Base-by-base conservation (phyloP, 2,113 vertebrate species). In the Riparia riparia region DNA sequence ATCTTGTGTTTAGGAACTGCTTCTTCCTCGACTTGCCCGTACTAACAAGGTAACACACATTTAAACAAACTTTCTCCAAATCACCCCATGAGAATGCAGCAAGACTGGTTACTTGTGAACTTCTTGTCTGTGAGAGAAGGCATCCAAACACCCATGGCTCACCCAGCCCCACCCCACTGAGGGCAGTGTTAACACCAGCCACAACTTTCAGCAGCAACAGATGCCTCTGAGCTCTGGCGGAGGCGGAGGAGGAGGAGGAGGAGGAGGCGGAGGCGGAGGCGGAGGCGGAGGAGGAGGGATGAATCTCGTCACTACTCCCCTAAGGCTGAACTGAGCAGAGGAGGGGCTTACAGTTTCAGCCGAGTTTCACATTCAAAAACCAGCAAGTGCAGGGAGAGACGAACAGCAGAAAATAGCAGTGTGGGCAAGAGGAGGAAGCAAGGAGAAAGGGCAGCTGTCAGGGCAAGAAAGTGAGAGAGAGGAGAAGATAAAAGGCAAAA, bases 121-220 rank as follows among this genome's bases (percentile, higher is more conserved):
- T 44, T 37, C 54, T 56, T 2, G 2, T 81, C 49, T 47, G 34
- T 37, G 21, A 45, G 25, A 82, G 14, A 22, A 41, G 34, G n/a
- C 50, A 92, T 9, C 2, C 34, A 21, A 18, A 39, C 18, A 42
- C 7, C 11, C 3, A 26, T 17, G 29, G 8, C 15, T 53, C 39
- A 20, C 15, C 31, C 58, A 68, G 41, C 37, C 45, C 49, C 47
- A 29, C 56, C 42, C 29, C 26, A 29, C 0, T 0, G 37, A 87
- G 7, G 12, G 17, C 22, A 32, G 6, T 4, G 1, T 6, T 25
- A 22, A 14, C 41, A 29, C 4, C 3, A 60, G 6, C 29, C 8
- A 2, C n/a, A 24, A 3, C 18, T 16, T 2, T 4, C 1, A 0
- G 17, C 22, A 17, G 9, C 2, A 7, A 26, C 31, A 25, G 8